A percentile compares a stretch with the other conserved stretches of the same genome.
phyloP scores from a whole-genome alignment of 2,113 vertebrate species.

The Aix galericulata region DNA sequence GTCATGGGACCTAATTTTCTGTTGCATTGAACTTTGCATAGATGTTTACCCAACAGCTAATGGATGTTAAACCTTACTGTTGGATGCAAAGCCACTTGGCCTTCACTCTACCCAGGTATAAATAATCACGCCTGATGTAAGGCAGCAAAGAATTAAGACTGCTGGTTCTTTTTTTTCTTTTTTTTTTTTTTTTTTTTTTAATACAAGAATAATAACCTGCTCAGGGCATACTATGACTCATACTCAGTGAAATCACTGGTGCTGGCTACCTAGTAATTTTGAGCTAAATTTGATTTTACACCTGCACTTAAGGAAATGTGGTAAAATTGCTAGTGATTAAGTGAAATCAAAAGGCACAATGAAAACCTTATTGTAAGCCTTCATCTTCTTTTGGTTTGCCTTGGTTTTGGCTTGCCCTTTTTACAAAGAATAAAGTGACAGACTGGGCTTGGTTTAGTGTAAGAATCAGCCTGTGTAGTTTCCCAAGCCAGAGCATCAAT shows the following conservation, averaged over 20 bases:
- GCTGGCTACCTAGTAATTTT: slow-evolving; percentile 19
- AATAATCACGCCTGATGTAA: background rate
- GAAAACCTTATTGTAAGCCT: background rate
- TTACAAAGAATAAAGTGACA: background rate
- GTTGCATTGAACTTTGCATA: background rate
- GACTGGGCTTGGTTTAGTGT: background rate
- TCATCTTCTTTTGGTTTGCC: background rate
- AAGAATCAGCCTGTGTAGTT: background rate
- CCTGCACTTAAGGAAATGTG: slow-evolving; percentile 21
- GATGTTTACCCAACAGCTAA: background rate
- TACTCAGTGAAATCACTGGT: background rate
- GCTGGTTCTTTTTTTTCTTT: background rate
- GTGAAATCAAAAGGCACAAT: slow-evolving; percentile 4
- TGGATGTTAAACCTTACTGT: background rate
- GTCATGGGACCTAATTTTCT: background rate
- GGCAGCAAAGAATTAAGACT: slow-evolving; percentile 9
- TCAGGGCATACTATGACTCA: slow-evolving; percentile 3
- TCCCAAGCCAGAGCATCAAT: background rate
- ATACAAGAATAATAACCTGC: slow-evolving; percentile 9
- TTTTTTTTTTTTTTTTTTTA: background rate
- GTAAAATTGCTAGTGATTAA: slow-evolving; percentile 19
- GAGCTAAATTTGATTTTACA: slow-evolving; percentile 47
- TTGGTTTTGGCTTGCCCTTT: background rate
- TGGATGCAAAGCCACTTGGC: background rate
- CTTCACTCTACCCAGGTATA: background rate